These are phyloP conservation scores for Athalia rosae DNA, from an alignment of 2,888 invertebrate genomes.

Conservation along the genomic window DNA sequence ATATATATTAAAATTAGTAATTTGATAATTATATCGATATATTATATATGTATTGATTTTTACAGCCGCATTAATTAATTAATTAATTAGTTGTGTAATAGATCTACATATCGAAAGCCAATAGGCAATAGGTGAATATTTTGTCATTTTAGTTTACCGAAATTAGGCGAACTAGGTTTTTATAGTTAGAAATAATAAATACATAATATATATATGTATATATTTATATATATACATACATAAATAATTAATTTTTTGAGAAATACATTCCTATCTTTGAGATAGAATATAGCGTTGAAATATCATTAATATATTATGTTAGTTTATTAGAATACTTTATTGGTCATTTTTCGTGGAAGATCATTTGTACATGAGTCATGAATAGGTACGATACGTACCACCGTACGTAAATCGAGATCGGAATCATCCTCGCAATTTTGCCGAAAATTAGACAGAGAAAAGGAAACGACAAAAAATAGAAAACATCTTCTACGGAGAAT, in stretches of 20 bases:
- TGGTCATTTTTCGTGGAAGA: constrained; percentile 66
- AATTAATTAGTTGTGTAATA: constrained; percentile 69
- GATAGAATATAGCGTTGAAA: constrained; percentile 41
- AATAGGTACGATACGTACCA: background rate
- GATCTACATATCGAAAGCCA: constrained; percentile 59
- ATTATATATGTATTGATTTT: constrained; percentile 66
- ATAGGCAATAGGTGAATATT: constrained; percentile 51
- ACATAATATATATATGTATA: constrained; percentile 61
- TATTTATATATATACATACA: constrained; percentile 58
- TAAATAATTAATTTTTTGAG: constrained; percentile 35
- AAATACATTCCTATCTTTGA: constrained; percentile 46
- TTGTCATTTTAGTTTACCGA: constrained; percentile 49
- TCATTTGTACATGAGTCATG: background rate
- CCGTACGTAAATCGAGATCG: background rate
- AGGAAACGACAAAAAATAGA: background rate
- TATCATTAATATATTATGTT: constrained; percentile 58
- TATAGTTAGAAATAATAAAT: constrained; percentile 49
- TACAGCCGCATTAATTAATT: constrained; percentile 63
- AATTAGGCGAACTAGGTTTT: constrained; percentile 33
- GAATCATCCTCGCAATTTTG: background rate
- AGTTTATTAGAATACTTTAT: constrained; percentile 68
- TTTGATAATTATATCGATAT: background rate
- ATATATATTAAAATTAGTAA: no score
- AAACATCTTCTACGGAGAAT: constrained; percentile 27
- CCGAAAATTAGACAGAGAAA: background rate